Evolutionary conservation across 2,797 vertebrate species (phyloP).

Genomic region (Mareca penelope): DNA sequence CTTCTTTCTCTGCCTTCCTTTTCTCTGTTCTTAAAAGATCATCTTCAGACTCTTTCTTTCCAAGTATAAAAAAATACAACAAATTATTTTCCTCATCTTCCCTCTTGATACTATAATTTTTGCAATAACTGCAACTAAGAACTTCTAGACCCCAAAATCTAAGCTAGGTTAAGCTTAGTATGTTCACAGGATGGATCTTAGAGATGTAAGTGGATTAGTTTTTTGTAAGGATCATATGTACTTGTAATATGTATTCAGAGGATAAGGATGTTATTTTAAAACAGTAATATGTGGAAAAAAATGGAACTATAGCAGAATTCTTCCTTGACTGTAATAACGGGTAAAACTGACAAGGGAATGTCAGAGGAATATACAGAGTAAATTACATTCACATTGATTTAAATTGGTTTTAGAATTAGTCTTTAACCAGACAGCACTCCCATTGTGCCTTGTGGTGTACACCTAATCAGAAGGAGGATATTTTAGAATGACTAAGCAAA

Average conservation of each 20-base stretch:
- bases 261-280: not conserved
- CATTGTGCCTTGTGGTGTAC: not conserved
- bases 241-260: not conserved
- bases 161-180: not conserved
- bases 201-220: not conserved
- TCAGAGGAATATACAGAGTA: not conserved
- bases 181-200: not conserved
- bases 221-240: not conserved
- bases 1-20: not conserved
- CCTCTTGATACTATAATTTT: not conserved
- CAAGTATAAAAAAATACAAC: not conserved
- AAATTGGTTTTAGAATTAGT: constrained; percentile 34
- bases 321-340: not conserved
- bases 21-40: not conserved
- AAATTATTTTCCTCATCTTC: not conserved
- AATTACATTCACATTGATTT: constrained; percentile 31
- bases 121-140: not conserved
- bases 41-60: not conserved
- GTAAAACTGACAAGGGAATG: not conserved
- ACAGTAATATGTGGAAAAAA: not conserved
- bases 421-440: constrained; percentile 32
- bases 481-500: constrained; percentile 10
- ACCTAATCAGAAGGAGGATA: not conserved
- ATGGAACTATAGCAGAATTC: not conserved
- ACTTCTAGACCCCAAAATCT: not conserved